Percentiles rank a stretch among this genome's conserved stretches.
phyloP scores from a whole-genome alignment of 2,797 vertebrate species.

The Gypaetus barbatus region DNA sequence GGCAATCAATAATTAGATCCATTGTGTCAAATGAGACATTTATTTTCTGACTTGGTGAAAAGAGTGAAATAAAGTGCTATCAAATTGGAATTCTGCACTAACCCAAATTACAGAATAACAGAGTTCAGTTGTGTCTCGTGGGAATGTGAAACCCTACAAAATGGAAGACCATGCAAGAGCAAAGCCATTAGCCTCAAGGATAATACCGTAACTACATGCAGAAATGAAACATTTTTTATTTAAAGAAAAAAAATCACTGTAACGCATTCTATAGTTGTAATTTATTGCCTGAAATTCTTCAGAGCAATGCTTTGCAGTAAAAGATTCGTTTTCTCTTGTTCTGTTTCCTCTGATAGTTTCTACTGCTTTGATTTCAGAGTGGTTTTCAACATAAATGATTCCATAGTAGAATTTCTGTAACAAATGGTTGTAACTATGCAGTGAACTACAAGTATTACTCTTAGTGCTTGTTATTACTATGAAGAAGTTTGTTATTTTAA shows the following conservation, averaged over 20 bases:
- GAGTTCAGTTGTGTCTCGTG: background rate
- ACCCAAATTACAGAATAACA: background rate
- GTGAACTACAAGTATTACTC: background rate
- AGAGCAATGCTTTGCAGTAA: background rate
- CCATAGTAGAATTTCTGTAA: background rate
- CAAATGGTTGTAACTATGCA: background rate
- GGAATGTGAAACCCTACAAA: background rate
- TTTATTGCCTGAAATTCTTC: background rate
- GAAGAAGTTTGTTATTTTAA: background rate
- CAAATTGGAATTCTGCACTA: background rate
- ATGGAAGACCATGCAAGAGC: background rate
- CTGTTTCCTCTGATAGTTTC: background rate
- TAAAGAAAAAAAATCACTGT: background rate
- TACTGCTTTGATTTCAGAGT: background rate
- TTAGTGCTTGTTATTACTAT: background rate
- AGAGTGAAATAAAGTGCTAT: background rate
- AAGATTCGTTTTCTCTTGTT: background rate
- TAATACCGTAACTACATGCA: background rate
- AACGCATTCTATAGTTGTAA: background rate
- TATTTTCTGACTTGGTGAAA: background rate
- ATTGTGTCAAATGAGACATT: accelerated
- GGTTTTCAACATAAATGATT: background rate
- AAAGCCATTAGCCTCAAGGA: background rate
- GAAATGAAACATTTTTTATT: background rate
- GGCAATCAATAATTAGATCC: background rate